phyloP scores from a whole-genome alignment of 2,113 vertebrate species.

The Lepus timidus region DNA sequence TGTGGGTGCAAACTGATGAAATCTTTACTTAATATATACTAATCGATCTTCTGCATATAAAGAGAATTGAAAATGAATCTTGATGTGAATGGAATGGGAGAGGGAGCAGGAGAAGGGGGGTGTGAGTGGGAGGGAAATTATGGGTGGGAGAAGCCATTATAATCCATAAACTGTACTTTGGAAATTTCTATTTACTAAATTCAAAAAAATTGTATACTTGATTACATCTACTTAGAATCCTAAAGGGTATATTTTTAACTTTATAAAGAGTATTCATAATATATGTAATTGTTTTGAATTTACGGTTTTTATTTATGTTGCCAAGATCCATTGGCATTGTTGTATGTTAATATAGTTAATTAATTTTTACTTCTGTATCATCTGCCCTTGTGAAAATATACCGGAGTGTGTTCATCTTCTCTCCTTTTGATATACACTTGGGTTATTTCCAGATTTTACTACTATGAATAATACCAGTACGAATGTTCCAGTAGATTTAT shows the following conservation, averaged over 20 bases:
- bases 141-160: too few species aligned
- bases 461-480: background rate
- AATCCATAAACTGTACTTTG: too few species aligned
- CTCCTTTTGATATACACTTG: background rate
- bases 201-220: too few species aligned
- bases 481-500: background rate
- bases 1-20: too few species aligned
- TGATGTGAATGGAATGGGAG: too few species aligned
- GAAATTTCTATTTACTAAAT: too few species aligned
- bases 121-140: too few species aligned
- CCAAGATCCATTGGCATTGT: background rate
- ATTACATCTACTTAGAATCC: background rate
- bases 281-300: background rate
- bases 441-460: constrained; percentile 24
- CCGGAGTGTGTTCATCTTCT: background rate
- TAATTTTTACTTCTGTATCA: background rate
- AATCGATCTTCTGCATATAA: too few species aligned
- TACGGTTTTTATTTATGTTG: background rate
- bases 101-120: too few species aligned
- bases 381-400: background rate
- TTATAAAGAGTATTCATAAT: background rate
- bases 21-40: too few species aligned
- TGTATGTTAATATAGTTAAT: background rate
- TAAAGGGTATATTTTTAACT: background rate
- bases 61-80: too few species aligned